phyloP scores from a whole-genome alignment of 2,888 invertebrate species.

The Seira ritae region DNA sequence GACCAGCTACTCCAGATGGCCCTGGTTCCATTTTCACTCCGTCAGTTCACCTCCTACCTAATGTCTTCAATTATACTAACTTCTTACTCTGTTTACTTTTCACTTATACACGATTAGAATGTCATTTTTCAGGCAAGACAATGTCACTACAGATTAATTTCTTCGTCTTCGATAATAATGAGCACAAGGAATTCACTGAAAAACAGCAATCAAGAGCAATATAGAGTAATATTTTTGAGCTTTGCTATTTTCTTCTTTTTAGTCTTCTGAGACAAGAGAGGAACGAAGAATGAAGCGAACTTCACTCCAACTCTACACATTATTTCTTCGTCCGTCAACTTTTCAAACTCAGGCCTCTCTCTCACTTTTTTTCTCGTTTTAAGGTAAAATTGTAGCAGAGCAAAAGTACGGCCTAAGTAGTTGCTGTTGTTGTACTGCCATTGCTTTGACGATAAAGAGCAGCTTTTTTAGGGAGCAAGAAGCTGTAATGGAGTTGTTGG shows the following conservation, averaged over 20 bases:
- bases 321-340: conserved; percentile 42
- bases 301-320: conserved; percentile 20
- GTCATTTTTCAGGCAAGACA: background rate
- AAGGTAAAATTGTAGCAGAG: background rate
- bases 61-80: no score
- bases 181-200: background rate
- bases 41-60: background rate
- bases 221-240: background rate
- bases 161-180: background rate
- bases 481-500: background rate
- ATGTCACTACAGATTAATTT: background rate
- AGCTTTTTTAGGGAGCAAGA: background rate
- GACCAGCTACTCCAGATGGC: conserved; percentile 6
- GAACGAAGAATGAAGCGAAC: background rate
- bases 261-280: background rate
- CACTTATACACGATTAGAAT: background rate
- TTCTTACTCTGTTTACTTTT: no score
- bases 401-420: background rate
- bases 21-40: conserved; percentile 6
- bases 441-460: background rate
- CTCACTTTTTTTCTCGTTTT: conserved; percentile 10
- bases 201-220: background rate
- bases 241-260: background rate
- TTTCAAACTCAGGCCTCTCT: conserved; percentile 51
- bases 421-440: conserved; percentile 2